phyloP scores from a whole-genome alignment of 2,888 invertebrate species.

The Furcula furcula region DNA sequence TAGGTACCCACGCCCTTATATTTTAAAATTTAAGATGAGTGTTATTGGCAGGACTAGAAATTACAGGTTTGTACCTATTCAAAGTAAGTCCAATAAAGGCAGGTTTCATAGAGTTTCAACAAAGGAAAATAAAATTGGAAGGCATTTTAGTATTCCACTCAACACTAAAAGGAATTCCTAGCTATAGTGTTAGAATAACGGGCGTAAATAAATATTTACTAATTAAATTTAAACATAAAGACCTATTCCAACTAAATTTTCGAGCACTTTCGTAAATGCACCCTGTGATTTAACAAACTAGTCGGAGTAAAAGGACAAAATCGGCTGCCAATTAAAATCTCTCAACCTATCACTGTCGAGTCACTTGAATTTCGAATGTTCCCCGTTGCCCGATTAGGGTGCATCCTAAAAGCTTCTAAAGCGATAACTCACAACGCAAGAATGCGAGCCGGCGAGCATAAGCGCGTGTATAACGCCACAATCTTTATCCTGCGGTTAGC shows the following conservation, averaged over 20 bases:
- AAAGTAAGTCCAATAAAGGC: no score
- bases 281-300: conserved; percentile 23
- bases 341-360: conserved; percentile 61
- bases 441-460: conserved; percentile 73
- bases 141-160: no score
- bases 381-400: conserved; percentile 72
- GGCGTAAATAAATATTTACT: conserved; percentile 7
- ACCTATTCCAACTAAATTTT: conserved; percentile 21
- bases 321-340: conserved; percentile 73
- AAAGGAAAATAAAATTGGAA: no score
- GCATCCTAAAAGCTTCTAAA: conserved; percentile 77
- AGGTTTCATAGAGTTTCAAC: no score
- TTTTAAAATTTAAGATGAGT: conserved; percentile 28
- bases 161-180: conserved; percentile 10
- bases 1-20: conserved; percentile 26
- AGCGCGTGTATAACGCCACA: conserved; percentile 55
- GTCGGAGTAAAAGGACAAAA: conserved; percentile 39
- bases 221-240: conserved; percentile 15
- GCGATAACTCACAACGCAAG: conserved; percentile 72
- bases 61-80: no score
- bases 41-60: no score
- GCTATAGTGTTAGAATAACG: conserved; percentile 8
- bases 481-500: conserved; percentile 28
- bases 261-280: conserved; percentile 15
- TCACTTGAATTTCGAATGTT: conserved; percentile 70